Conservation (phyloP, 2,113 vertebrate species). For the Diadophis punctatus region DNA sequence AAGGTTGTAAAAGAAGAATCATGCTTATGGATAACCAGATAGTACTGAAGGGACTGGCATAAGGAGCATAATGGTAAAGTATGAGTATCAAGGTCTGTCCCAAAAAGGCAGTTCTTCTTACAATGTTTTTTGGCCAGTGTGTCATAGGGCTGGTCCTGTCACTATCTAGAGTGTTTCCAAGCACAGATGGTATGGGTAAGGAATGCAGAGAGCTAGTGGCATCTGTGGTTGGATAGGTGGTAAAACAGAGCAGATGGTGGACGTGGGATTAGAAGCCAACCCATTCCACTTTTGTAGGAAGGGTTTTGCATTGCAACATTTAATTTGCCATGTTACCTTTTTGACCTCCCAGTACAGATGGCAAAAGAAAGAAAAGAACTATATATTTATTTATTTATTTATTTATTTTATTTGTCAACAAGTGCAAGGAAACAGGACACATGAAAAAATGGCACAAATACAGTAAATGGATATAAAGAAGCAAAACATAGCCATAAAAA, state of each 20-base stretch:
- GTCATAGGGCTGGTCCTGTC: background rate
- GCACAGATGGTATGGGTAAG: background rate
- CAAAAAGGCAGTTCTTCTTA: background rate
- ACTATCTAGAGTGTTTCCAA: background rate
- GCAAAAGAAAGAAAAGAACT: background rate
- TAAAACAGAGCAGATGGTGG: background rate
- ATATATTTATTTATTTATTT: no score
- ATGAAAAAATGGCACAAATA: no score
- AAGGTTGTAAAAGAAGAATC: background rate
- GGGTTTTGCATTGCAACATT: background rate
- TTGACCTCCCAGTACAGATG: background rate
- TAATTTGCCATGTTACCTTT: background rate
- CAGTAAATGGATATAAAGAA: no score
- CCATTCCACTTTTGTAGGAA: background rate
- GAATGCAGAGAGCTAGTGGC: background rate
- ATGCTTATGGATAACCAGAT: background rate
- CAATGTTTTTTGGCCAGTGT: background rate
- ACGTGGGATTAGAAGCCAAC: background rate
- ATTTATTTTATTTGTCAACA: no score
- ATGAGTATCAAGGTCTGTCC: background rate
- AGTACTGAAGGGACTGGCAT: background rate
- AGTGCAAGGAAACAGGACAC: no score
- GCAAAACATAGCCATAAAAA: no score
- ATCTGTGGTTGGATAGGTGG: background rate
- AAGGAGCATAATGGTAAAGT: background rate